Base-by-base conservation (phyloP, 1,140 invertebrate species). In the Chrysomallon squamiferum region DNA sequence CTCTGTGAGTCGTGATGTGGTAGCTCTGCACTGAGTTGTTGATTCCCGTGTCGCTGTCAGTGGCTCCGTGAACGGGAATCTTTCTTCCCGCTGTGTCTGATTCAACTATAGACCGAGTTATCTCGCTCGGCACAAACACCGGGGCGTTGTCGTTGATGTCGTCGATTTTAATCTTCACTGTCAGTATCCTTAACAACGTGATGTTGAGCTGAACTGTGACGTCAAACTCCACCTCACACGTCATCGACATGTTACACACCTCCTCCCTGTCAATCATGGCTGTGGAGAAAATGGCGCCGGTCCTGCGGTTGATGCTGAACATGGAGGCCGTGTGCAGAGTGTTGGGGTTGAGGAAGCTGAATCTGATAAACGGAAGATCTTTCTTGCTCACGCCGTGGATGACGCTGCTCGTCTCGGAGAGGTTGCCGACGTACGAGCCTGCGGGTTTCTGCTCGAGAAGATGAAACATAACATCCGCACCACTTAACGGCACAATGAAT, bases 31-130 rank as follows among this genome's bases (percentile, higher is more conserved):
- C 89, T 68, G 90, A 89, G 15, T 94, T 94, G 45, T 66, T 95
- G 52, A 94, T 92, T n/a, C 90, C 91, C 0, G 89, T 89, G 84
- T 98, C 95, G 22, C 87, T 88, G 83, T 98, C 96, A 0, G 92
- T 87, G 0, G 95, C 95, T n/a, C 95, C 88, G 2, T 96, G 89
- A 78, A 93, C 90, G 11, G 91, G 88, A 11, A 96, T 83, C 13
- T 88, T 83, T 58, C 88, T 86, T 1, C 91, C 92, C 61, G 89
- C 81, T 32, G 80, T 80, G 54, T 83, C 84, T 65, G 85, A 85
- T 65, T 88, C 87, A 65, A 81, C 75, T 25, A 89, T 77, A 45
- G 83, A 74, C 1, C 87, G 72, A 27, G 70, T 72, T 15, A 65
- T 60, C 22, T 72, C 74, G 50, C 62, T 54, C 15, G 43, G 11